phyloP scores from a whole-genome alignment of 2,888 invertebrate species.

The Gymnosoma rotundatum region DNA sequence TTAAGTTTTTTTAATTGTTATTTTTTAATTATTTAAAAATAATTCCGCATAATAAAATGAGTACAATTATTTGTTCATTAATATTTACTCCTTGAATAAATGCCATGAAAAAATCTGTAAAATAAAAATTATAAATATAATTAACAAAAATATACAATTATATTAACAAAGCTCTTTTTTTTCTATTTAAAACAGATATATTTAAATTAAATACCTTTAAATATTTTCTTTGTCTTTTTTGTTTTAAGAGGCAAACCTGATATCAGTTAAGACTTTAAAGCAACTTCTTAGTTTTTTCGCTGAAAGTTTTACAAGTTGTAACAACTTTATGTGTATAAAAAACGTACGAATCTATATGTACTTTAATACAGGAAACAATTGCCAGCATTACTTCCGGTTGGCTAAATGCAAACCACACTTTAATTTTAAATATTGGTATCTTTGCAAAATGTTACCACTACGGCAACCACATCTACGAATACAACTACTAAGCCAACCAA shows the following conservation, averaged over 20 bases:
- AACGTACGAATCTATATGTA: slow-evolving; percentile 6
- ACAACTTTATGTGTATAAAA: slow-evolving; percentile 23
- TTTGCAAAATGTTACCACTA: slow-evolving; percentile 31
- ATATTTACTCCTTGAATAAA: no score
- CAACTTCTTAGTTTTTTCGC: not conserved
- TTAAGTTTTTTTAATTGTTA: no score
- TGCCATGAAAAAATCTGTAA: no score
- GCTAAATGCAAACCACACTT: slow-evolving; percentile 64
- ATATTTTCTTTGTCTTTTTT: not conserved
- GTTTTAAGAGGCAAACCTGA: not conserved
- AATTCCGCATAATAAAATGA: no score
- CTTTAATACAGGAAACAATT: slow-evolving; percentile 65
- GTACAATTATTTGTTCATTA: no score
- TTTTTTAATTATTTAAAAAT: no score
- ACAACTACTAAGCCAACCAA: slow-evolving; percentile 17
- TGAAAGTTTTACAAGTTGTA: slow-evolving; percentile 39
- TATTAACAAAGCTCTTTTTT: no score
- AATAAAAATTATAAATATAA: no score
- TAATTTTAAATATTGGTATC: slow-evolving; percentile 49
- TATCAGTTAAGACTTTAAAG: not conserved
- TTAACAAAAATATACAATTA: no score
- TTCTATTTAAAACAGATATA: no score
- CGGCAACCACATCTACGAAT: slow-evolving; percentile 20
- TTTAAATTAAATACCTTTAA: not conserved
- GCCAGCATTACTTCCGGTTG: slow-evolving; percentile 69